Conservation (phyloP, 2,113 vertebrate genomes). For the Myodes glareolus region DNA sequence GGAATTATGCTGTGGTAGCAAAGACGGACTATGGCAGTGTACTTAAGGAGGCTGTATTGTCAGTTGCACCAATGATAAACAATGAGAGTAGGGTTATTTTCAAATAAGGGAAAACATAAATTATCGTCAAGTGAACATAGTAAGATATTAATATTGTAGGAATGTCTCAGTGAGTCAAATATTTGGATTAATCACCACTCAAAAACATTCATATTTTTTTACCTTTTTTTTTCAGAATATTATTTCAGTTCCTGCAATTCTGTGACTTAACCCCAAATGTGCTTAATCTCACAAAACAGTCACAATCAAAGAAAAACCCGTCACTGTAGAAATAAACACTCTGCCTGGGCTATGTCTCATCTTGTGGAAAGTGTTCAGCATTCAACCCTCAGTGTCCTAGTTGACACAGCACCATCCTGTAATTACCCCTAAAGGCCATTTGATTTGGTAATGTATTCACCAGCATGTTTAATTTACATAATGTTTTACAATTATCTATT, state of each 20-base stretch:
- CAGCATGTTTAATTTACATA: constrained; percentile 83
- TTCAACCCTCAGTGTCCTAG: constrained; percentile 55
- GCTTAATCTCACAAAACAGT: constrained; percentile 32
- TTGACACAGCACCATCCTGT: constrained; percentile 76
- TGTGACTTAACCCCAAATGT: not conserved
- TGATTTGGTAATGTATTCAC: constrained; percentile 85
- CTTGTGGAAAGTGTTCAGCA: constrained; percentile 55
- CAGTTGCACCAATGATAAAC: not conserved
- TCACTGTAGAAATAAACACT: constrained; percentile 28
- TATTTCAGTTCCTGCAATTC: constrained; percentile 18
- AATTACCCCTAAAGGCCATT: constrained; percentile 81
- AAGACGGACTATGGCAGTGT: not conserved
- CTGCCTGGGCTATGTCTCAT: constrained; percentile 11
- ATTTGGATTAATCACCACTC: not conserved
- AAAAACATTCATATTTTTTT: not conserved
- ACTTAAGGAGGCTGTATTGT: not conserved
- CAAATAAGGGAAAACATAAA: constrained; percentile 4
- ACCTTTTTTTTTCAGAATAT: constrained; percentile 34
- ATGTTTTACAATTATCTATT: constrained; percentile 85
- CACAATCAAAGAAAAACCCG: not conserved
- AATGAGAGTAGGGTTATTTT: not conserved
- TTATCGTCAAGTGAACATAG: not conserved
- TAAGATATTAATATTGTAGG: not conserved
- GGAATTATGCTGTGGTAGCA: not conserved
- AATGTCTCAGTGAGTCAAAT: constrained; percentile 1